Evolutionary conservation across 1,140 invertebrate species (phyloP), one percentile per base, ranked within the genome.

Genomic region (Euglossa dilemma): DNA sequence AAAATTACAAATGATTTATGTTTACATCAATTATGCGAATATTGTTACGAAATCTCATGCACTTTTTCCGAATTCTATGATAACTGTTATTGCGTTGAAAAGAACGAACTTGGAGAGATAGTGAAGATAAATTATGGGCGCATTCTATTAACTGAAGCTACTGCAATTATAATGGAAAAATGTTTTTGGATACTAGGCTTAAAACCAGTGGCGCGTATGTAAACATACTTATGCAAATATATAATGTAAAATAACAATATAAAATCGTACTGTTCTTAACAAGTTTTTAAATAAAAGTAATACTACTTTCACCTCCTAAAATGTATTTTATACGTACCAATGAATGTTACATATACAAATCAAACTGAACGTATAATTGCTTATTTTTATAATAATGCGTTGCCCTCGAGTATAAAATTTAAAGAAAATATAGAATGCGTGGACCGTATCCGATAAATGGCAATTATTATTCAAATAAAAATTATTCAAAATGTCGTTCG

Each of bases 1-100:
- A 97, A 96, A 92, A 97, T 99, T 52, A 95, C 97, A 0, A 97
- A 97, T 80, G 98, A 99, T 92, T 94, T 99, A 14, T 97, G 95
- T 77, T 91, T 99, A 45, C 98, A 99, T 93, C 96, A 96, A 57
- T 94, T 99, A 8, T 99, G 99, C 93, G 99, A 99, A 93, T 99
- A 97, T 94, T 95, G 99, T 72, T 99, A 99, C 93, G 98, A 99
- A 90, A 96, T 99, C 63, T 96, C 97, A n/a, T 97, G 97, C 11
- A 95, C 96, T 2, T 99, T 99, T 90, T 97, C 97, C 0, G 99
- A 99, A 92, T 99, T 99, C 93, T 99, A 99, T 94, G 98, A 99
- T 91, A 96, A 95, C 87, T 99, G 99, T 93, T 99, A 99, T 92
- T 99, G 99, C 91, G 96, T 99, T 70, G 98, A 99, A 92, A 99